Conservation (phyloP, 2,797 vertebrate genomes). For the Gadopsis marmoratus region DNA sequence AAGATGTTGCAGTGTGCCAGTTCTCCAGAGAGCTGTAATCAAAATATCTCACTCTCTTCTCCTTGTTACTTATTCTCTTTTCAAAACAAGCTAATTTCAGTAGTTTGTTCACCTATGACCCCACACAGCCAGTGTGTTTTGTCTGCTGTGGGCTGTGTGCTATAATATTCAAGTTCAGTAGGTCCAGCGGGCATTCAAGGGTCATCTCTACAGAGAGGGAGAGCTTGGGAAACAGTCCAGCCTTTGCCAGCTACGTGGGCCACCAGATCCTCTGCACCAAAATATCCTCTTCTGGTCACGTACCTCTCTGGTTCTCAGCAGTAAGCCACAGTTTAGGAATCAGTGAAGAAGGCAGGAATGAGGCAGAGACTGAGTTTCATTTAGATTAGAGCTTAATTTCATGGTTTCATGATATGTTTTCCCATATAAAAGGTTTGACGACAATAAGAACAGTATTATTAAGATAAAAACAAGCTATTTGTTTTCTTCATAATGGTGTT, state of each 20-base stretch:
- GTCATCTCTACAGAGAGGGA: conserved; percentile 41
- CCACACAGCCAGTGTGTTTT: conserved; percentile 37
- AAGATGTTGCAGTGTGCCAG: conserved; percentile 17
- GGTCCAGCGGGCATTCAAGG: conserved; percentile 46
- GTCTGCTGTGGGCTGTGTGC: conserved; percentile 29
- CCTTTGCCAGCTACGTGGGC: conserved; percentile 36
- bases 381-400: conserved; percentile 2
- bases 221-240: conserved; percentile 49
- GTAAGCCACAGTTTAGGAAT: conserved; percentile 46
- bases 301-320: conserved; percentile 57
- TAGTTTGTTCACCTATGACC: conserved; percentile 38
- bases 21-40: conserved; percentile 4
- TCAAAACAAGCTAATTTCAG: conserved; percentile 27
- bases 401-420: background rate
- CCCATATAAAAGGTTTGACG: conserved; percentile 6
- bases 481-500: background rate
- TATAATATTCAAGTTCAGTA: conserved; percentile 41
- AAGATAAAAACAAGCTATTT: conserved; percentile 17
- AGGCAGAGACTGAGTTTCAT: conserved; percentile 24
- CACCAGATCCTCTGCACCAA: conserved; percentile 67
- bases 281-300: conserved; percentile 71
- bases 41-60: background rate
- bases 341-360: conserved; percentile 28
- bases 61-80: conserved; percentile 8
- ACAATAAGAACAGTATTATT: background rate